Evolutionary conservation across 37 sponge, comb jelly and placozoan species (phyloP).

Genomic region (Theonella swinhoei): DNA sequence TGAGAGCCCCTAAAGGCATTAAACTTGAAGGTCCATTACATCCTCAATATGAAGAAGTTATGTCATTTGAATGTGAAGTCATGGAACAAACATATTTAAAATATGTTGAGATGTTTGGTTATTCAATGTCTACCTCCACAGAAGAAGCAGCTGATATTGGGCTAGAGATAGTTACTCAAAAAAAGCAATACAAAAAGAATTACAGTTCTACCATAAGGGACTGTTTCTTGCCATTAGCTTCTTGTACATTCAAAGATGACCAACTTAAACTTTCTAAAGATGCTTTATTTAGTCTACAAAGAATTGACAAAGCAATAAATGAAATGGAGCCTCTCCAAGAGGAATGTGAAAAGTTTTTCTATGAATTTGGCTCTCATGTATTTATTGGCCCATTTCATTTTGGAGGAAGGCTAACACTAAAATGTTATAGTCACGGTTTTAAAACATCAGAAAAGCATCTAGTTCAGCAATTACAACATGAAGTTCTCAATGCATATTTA

Average conservation of each 20-base stretch:
- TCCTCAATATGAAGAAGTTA: too few species aligned
- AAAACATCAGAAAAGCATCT: neutral
- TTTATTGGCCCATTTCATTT: slow-evolving; percentile 8
- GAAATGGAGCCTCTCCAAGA: neutral
- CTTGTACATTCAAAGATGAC: neutral
- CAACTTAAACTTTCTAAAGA: slow-evolving; percentile 7
- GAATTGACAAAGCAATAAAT: neutral
- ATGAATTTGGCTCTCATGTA: slow-evolving; percentile 25
- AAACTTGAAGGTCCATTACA: too few species aligned
- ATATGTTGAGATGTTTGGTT: too few species aligned
- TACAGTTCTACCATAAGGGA: neutral
- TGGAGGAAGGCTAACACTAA: slow-evolving; percentile 2
- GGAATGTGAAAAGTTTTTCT: slow-evolving; percentile 14
- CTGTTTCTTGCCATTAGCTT: slow-evolving; percentile 3
- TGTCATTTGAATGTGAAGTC: too few species aligned
- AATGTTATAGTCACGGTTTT: neutral
- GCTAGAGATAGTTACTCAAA: too few species aligned
- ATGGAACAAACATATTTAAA: too few species aligned
- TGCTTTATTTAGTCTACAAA: neutral
- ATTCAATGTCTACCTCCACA: too few species aligned
- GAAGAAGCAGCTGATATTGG: too few species aligned
- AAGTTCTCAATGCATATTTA: neutral
- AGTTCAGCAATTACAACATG: neutral
- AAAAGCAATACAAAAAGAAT: neutral
- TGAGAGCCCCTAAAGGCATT: too few species aligned